These are phyloP conservation scores for Lethocerus indicus DNA, from an alignment of 1,140 invertebrate species.

Conservation along the genomic window DNA sequence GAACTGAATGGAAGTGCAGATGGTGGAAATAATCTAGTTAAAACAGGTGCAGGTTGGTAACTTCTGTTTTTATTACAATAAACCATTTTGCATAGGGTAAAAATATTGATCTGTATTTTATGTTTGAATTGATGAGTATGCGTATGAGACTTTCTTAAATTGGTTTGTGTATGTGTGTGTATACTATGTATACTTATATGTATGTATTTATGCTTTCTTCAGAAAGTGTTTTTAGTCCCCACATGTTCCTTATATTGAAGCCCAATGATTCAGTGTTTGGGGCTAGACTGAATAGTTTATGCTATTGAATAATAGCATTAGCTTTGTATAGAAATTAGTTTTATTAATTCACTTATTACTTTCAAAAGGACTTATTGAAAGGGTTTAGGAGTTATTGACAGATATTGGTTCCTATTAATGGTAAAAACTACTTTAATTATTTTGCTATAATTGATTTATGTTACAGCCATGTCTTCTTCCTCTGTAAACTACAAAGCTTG, in stretches of 20 bases:
- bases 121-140: not conserved
- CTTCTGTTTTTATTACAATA: no score
- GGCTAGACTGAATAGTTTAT: no score
- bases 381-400: not conserved
- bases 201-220: no score
- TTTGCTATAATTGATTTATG: no score
- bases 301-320: not conserved
- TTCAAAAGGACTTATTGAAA: not conserved
- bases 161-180: no score
- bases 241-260: no score
- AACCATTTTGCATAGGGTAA: no score
- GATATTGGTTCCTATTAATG: not conserved
- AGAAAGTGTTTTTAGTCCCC: no score
- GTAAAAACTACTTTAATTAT: not conserved
- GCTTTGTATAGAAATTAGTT: not conserved
- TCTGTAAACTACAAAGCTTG: conserved; percentile 6
- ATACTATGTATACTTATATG: no score
- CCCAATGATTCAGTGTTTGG: no score
- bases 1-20: conserved; percentile 13
- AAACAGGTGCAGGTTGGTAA: conserved; percentile 18
- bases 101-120: not conserved
- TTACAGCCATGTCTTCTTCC: conserved; percentile 6
- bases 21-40: conserved; percentile 19
- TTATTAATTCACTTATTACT: not conserved
- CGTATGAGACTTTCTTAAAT: not conserved